Base-by-base conservation (phyloP, 1,140 invertebrate species). In the Papilio machaon region DNA sequence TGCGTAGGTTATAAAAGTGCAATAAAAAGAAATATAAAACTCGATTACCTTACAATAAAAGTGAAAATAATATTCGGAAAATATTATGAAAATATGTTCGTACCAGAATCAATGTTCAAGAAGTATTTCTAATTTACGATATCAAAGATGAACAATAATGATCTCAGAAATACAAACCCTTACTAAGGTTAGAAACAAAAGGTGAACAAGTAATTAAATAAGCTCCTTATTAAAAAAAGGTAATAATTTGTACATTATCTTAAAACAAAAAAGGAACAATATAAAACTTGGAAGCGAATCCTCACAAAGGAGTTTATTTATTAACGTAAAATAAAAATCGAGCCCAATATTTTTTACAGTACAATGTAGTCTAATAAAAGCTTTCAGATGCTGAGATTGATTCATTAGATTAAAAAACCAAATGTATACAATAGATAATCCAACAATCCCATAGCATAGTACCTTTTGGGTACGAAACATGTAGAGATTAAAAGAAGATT, bases 11-110 rank as follows among this genome's bases (percentile, higher is more conserved):
- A 79, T 79, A 79, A 79, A 64, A 79, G 47, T 79, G 60, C 60
- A 79, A 67, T 79, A 64, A 79, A 79, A 64, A 46, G 58, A 79
- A 30, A 79, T 79, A 79, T 78, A 79, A 79, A 79, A 79, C 38
- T 67, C 77, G 67, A 70, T 79, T 79, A 79, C 77, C 77, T 46
- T 64, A 23, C 46, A 79, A 23, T 79, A 79, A 79, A 79, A 67
- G 43, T 67, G 60, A 23, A 64, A 46, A 47, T 79, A 67, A 64
- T 76, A 76, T 76, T 76, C 13, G 47, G 35, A 70, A 64, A 70
- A 70, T 70, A 35, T 35, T 70, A 70, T 35, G 64, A 70, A 70
- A 70, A 70, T 70, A 70, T 70, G 13, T 35, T 70, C 30, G 38
- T 70, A 70, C 35, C n/a, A 73, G 70, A 73, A 73, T 73, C 73